Percentiles rank a stretch among this genome's conserved stretches.
These are phyloP conservation scores for Acanthopagrus latus DNA, from an alignment of 2,797 vertebrate species.

Conservation along the genomic window DNA sequence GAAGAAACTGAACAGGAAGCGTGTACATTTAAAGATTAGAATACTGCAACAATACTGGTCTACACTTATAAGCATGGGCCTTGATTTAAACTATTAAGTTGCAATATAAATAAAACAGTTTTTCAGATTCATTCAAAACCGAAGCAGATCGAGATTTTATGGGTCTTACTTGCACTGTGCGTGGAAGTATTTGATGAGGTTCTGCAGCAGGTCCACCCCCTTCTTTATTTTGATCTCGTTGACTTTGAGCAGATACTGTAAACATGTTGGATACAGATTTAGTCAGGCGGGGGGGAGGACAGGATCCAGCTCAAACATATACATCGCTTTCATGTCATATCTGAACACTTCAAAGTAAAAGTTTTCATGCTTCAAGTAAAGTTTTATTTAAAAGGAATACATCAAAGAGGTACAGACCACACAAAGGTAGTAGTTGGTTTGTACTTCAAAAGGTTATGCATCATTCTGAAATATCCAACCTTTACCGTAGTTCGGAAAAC, in stretches of 20 bases:
- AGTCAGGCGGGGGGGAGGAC: conserved; percentile 8
- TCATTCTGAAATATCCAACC: background rate
- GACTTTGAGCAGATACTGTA: conserved; percentile 98
- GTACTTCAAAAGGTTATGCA: background rate
- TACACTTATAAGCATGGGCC: background rate
- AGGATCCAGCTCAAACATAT: conserved; percentile 27
- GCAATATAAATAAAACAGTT: background rate
- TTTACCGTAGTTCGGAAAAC: background rate
- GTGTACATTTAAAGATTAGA: background rate
- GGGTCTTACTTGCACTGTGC: conserved; percentile 98
- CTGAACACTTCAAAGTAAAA: conserved; percentile 40
- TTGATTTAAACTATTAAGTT: background rate
- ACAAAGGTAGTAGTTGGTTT: background rate
- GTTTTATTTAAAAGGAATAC: conserved; percentile 19
- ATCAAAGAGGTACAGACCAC: conserved; percentile 3
- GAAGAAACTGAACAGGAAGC: conserved; percentile 90
- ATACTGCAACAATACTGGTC: background rate
- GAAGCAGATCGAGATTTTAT: background rate
- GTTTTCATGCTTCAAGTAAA: conserved; percentile 17
- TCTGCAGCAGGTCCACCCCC: conserved; percentile 98
- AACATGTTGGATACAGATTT: conserved; percentile 49
- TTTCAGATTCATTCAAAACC: background rate
- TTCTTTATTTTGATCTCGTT: conserved; percentile 99
- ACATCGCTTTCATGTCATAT: conserved; percentile 47
- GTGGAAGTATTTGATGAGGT: conserved; percentile 99